Percentiles rank a stretch among this genome's conserved stretches.
Evolutionary conservation across 1,140 invertebrate genomes (phyloP).

Genomic region (Pachyrhynchus sulphureomaculatus): DNA sequence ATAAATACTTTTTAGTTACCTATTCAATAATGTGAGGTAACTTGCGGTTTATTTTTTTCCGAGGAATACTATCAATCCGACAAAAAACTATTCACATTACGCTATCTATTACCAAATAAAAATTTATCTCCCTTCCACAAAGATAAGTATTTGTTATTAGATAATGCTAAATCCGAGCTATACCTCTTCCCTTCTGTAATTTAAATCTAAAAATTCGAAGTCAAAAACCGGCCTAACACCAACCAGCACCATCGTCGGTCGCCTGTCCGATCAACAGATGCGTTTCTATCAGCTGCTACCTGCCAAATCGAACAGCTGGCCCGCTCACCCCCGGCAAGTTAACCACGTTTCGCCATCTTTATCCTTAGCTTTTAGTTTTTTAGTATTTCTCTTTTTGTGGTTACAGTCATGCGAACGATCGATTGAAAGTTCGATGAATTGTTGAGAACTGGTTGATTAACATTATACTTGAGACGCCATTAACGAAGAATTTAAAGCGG

Average conservation of each 20-base stretch:
- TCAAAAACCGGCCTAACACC: conserved; percentile 5
- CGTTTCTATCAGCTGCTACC: conserved; percentile 12
- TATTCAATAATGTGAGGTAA: too few relatives aligned
- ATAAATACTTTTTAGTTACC: too few relatives aligned
- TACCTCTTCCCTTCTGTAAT: too few relatives aligned
- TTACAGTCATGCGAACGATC: neutral
- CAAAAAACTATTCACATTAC: too few relatives aligned
- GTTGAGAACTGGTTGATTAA: neutral
- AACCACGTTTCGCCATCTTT: neutral
- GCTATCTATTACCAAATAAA: too few relatives aligned
- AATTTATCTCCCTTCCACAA: too few relatives aligned
- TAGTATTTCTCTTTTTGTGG: too few relatives aligned
- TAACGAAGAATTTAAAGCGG: neutral
- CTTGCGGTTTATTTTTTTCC: too few relatives aligned
- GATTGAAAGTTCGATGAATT: neutral
- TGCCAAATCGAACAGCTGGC: conserved; percentile 19
- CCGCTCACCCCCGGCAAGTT: conserved; percentile 11
- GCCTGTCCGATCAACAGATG: conserved; percentile 10
- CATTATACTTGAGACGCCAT: neutral
- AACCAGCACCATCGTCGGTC: neutral
- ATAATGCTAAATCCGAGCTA: too few relatives aligned
- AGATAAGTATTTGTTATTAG: too few relatives aligned
- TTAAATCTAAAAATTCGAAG: neutral
- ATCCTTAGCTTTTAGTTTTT: too few relatives aligned
- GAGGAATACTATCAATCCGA: too few relatives aligned